Conservation (phyloP, 2,113 vertebrate species). For the Chlorocebus sabaeus region DNA sequence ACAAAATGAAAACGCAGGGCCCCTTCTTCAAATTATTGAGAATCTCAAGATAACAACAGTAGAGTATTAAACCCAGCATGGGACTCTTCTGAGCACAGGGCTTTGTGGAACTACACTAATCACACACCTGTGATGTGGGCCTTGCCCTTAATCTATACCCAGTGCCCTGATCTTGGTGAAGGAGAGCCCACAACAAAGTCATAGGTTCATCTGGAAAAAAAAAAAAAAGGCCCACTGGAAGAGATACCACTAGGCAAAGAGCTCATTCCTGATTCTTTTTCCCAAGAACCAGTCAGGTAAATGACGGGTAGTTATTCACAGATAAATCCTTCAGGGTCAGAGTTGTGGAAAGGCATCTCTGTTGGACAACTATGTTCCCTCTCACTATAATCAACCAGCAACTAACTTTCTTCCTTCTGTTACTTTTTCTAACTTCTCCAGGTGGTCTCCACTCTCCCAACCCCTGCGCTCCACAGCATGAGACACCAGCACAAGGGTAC, state of each 20-base stretch:
- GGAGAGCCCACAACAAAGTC: slow-evolving; percentile 32
- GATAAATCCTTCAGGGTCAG: neutral
- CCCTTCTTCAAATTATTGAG: neutral
- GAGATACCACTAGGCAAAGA: neutral
- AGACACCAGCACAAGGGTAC: neutral
- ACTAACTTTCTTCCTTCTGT: neutral
- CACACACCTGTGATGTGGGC: neutral
- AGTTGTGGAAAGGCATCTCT: neutral
- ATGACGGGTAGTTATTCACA: neutral
- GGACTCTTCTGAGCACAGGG: neutral
- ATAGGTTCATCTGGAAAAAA: neutral
- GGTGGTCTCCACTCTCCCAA: neutral
- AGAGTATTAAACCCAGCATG: neutral
- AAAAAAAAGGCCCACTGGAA: neutral
- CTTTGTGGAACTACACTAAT: neutral
- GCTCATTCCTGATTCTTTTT: neutral
- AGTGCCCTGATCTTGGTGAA: fast-evolving
- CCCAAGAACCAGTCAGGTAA: neutral
- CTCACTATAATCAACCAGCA: neutral
- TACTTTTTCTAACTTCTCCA: neutral
- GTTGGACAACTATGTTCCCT: neutral
- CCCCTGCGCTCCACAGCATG: too few relatives aligned
- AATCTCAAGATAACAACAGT: neutral
- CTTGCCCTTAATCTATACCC: neutral
- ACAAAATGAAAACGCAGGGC: neutral